phyloP scores from a whole-genome alignment of 2,113 vertebrate genomes.

The Copsychus sechellarum region DNA sequence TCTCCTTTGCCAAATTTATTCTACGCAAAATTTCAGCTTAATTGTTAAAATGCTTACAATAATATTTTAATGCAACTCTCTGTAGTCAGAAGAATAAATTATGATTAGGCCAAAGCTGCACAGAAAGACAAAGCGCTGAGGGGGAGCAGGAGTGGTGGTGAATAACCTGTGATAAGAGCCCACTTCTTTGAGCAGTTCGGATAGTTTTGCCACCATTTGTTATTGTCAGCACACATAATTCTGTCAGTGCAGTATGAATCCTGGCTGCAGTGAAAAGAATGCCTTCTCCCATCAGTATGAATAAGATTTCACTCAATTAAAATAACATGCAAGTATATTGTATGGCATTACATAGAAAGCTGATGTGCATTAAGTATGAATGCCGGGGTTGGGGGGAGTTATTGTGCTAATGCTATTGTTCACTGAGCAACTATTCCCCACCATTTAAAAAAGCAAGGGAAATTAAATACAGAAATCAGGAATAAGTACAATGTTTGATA shows the following conservation, averaged over 20 bases:
- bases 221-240: conserved; percentile 68
- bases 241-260: conserved; percentile 55
- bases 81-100: conserved; percentile 44
- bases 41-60: conserved; percentile 50
- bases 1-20: not conserved
- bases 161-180: conserved; percentile 62
- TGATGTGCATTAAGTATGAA: conserved; percentile 27
- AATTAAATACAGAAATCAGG: conserved; percentile 61
- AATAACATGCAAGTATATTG: conserved; percentile 39
- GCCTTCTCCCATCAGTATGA: conserved; percentile 45
- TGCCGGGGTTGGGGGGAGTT: conserved; percentile 12
- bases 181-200: conserved; percentile 28
- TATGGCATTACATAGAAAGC: conserved; percentile 18
- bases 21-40: conserved; percentile 25
- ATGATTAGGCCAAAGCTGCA: conserved; percentile 20
- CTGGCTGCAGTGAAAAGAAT: conserved; percentile 65
- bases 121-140: not conserved
- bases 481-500: conserved; percentile 50
- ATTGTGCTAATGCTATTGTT: conserved; percentile 32
- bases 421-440: not conserved
- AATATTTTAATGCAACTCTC: conserved; percentile 64
- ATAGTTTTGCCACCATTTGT: conserved; percentile 56
- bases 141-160: not conserved
- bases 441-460: conserved; percentile 32
- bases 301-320: conserved; percentile 65